A percentile compares a stretch with the other conserved stretches of the same genome.
Evolutionary conservation across 1,140 invertebrate genomes (phyloP).

Genomic region (Cotesia glomerata): DNA sequence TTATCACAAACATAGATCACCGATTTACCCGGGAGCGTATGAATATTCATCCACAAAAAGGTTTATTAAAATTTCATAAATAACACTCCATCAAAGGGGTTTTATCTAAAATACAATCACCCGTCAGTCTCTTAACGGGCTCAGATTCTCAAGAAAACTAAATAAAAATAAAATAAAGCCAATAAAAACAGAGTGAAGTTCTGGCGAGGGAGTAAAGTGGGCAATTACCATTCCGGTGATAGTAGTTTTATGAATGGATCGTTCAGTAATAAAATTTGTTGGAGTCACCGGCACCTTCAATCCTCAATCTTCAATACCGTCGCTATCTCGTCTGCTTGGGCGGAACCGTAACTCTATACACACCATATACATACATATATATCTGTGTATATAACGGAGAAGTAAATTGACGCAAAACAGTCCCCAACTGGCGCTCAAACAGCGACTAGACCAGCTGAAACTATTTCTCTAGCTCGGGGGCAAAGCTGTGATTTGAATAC

Average conservation of each 20-base stretch:
- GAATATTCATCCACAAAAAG: no score
- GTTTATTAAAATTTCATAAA: no score
- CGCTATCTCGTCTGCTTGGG: no score
- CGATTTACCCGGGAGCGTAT: no score
- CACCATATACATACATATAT: no score
- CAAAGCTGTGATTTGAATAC: constrained; percentile 60
- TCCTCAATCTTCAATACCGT: no score
- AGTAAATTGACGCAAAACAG: constrained; percentile 1
- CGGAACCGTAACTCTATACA: no score
- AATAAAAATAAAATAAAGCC: background rate
- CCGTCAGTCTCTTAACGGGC: no score
- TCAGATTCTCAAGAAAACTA: background rate
- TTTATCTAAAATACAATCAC: no score
- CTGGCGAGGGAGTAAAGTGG: background rate
- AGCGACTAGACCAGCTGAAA: constrained; percentile 39
- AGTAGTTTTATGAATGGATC: background rate
- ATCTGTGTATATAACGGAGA: no score
- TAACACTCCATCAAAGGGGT: no score
- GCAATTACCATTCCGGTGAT: background rate
- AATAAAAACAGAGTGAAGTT: background rate
- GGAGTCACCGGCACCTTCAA: background rate
- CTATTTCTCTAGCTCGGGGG: constrained; percentile 56
- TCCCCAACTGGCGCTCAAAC: constrained; percentile 36
- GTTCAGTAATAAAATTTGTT: background rate
- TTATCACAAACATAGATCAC: no score